phyloP scores from a whole-genome alignment of 2,797 vertebrate species.

The Antennarius maculatus region DNA sequence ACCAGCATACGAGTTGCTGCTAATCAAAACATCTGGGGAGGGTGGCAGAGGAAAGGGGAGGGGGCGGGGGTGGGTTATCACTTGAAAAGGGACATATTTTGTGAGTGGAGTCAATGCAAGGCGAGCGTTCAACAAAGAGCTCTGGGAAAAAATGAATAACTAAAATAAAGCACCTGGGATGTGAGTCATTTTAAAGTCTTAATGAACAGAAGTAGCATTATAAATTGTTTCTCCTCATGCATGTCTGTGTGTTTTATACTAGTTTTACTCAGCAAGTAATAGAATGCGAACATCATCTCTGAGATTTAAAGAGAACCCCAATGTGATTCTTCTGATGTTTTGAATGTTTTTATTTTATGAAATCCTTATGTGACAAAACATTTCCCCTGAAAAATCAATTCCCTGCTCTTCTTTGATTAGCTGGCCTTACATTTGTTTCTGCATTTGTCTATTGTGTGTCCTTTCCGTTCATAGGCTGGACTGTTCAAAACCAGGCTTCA shows the following conservation, averaged over 20 bases:
- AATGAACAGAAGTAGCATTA: background rate
- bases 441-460: conserved; percentile 93
- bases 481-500: conserved; percentile 90
- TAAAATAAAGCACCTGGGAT: conserved; percentile 11
- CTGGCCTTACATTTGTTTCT: conserved; percentile 93
- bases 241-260: background rate
- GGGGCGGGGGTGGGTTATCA: conserved; percentile 47
- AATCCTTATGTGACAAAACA: conserved; percentile 88
- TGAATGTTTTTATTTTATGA: conserved; percentile 75
- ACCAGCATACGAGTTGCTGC: conserved; percentile 94
- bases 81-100: conserved; percentile 76
- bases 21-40: conserved; percentile 97
- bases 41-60: conserved; percentile 74
- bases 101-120: conserved; percentile 64
- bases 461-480: conserved; percentile 97
- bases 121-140: conserved; percentile 62
- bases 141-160: conserved; percentile 29
- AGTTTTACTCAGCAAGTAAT: conserved; percentile 39
- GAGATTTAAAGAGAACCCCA: conserved; percentile 73
- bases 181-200: background rate
- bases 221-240: background rate
- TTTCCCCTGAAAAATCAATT: conserved; percentile 91
- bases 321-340: conserved; percentile 89
- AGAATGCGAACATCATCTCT: conserved; percentile 23
- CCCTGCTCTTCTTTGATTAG: conserved; percentile 93